Percentiles rank a stretch among this genome's conserved stretches.
Conservation (phyloP, 2,888 invertebrate genomes). For the Penaeus monodon region DNA sequence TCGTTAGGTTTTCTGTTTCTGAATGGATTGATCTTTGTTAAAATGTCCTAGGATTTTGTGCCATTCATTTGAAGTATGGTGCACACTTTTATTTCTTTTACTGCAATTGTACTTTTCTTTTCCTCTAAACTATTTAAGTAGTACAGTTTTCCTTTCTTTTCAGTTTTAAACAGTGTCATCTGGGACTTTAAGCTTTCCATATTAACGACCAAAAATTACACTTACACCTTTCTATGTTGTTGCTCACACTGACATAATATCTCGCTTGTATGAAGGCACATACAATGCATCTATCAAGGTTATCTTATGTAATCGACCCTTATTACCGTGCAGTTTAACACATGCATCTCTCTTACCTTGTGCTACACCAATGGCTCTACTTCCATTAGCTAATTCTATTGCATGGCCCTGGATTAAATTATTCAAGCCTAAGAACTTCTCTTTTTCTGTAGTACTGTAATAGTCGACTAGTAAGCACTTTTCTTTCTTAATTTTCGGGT, state of each 20-base stretch:
- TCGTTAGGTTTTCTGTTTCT: conserved; percentile 27
- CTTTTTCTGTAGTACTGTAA: conserved; percentile 11
- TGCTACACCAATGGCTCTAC: conserved; percentile 14
- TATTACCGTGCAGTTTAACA: conserved; percentile 2
- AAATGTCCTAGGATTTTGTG: conserved; percentile 27
- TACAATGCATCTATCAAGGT: conserved; percentile 15
- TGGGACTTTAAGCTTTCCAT: not conserved
- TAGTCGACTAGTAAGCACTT: conserved; percentile 12
- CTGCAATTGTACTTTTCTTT: not conserved
- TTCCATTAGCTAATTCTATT: conserved; percentile 32
- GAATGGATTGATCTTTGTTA: conserved; percentile 30
- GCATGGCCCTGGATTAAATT: conserved; percentile 20
- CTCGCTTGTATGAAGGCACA: conserved; percentile 28
- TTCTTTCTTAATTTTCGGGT: not conserved
- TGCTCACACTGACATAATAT: conserved; percentile 31
- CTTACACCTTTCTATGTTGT: conserved; percentile 14
- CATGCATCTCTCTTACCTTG: conserved; percentile 21
- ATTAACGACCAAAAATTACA: conserved; percentile 8
- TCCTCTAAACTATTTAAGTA: conserved; percentile 13
- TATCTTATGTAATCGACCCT: conserved; percentile 15
- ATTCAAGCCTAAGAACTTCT: conserved; percentile 12
- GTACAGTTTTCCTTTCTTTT: conserved; percentile 10
- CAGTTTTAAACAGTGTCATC: conserved; percentile 19
- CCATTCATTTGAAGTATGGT: conserved; percentile 23
- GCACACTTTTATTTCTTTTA: no score